Conservation (phyloP, 2,113 vertebrate species). For the Pygathrix nemaeus region DNA sequence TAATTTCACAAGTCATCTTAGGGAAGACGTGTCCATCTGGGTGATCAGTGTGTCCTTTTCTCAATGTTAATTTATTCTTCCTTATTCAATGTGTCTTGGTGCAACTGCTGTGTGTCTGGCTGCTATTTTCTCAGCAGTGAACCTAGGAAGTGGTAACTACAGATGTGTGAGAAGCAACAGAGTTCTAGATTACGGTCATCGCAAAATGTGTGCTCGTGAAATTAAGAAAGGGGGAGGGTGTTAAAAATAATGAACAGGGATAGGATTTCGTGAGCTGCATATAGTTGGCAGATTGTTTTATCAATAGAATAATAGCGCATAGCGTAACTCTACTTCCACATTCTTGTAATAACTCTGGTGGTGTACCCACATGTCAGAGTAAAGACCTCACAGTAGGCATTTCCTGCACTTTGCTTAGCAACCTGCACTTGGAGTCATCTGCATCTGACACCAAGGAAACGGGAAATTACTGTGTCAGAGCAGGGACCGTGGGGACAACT, state of each 20-base stretch:
- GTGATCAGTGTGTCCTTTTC: conserved; percentile 58
- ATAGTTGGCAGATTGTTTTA: conserved; percentile 33
- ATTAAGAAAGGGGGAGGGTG: not conserved
- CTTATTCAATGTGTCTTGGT: conserved; percentile 68
- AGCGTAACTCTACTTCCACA: conserved; percentile 60
- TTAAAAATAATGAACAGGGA: conserved; percentile 22
- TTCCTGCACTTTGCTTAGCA: conserved; percentile 72
- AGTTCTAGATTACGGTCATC: conserved; percentile 62
- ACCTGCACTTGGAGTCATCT: conserved; percentile 47
- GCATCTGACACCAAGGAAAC: conserved; percentile 68
- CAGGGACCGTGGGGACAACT: conserved; percentile 54
- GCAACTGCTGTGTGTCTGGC: conserved; percentile 63
- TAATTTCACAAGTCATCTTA: conserved; percentile 79
- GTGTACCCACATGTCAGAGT: conserved; percentile 38
- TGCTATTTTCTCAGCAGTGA: conserved; percentile 72
- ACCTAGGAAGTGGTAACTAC: conserved; percentile 49
- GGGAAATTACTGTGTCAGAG: conserved; percentile 42
- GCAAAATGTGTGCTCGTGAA: conserved; percentile 27
- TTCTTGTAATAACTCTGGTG: conserved; percentile 59
- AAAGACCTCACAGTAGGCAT: conserved; percentile 72
- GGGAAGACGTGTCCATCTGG: conserved; percentile 72
- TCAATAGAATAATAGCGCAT: conserved; percentile 37
- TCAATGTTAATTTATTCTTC: conserved; percentile 75
- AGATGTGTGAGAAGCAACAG: conserved; percentile 59
- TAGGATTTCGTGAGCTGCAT: conserved; percentile 54